Evolutionary conservation across 2,113 vertebrate genomes (phyloP).

Genomic region (Datnioides undecimradiatus): DNA sequence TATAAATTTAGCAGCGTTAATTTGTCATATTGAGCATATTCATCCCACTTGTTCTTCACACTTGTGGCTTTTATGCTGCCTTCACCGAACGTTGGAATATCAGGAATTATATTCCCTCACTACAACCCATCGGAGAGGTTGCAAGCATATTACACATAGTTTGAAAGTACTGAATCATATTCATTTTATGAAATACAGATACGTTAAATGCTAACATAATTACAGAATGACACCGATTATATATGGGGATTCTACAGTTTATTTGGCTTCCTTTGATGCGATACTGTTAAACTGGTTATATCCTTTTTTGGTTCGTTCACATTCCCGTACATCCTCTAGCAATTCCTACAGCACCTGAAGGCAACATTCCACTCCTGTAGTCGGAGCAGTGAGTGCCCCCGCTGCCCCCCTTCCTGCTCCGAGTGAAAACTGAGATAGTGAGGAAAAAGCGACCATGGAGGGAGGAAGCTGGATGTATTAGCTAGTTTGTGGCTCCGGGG

Average conservation of each 20-base stretch:
- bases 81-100: conserved; percentile 24
- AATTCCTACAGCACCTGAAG: conserved; percentile 49
- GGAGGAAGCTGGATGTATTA: conserved; percentile 61
- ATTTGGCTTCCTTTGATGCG: background rate
- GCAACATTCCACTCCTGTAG: conserved; percentile 39
- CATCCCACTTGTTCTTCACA: conserved; percentile 8
- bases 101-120: rapidly evolving
- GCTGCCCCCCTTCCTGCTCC: conserved; percentile 36
- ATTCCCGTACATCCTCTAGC: too few species aligned
- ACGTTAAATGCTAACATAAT: background rate
- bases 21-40: background rate
- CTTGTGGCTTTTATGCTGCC: conserved; percentile 16
- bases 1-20: background rate
- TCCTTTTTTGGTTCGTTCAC: background rate
- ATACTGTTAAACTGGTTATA: background rate
- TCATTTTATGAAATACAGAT: background rate
- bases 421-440: conserved; percentile 78
- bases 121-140: background rate
- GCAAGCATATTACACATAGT: background rate
- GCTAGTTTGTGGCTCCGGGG: conserved; percentile 29
- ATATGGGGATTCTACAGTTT: background rate
- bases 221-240: background rate
- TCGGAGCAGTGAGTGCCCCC: conserved; percentile 35
- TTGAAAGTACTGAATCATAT: background rate
- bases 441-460: conserved; percentile 75